These are phyloP conservation scores for Hylaeus anthracinus DNA, from an alignment of 1,140 invertebrate species.

Conservation along the genomic window DNA sequence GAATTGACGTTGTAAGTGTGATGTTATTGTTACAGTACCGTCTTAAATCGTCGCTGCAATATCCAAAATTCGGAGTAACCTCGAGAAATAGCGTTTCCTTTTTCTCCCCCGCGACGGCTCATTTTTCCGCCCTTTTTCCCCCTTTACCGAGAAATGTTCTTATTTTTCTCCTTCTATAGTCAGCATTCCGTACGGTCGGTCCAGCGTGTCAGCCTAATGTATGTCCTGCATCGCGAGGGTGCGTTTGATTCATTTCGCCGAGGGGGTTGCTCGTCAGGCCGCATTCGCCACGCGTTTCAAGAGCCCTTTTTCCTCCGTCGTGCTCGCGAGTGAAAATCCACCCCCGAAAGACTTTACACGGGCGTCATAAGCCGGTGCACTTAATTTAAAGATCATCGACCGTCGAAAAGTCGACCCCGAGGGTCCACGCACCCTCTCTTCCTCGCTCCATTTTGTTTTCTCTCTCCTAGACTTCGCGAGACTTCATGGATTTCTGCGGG, in stretches of 20 bases:
- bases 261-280: constrained; percentile 41
- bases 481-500: constrained; percentile 42
- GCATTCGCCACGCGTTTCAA: constrained; percentile 73
- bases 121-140: constrained; percentile 1
- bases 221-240: constrained; percentile 66
- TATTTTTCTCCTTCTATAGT: constrained; percentile 54
- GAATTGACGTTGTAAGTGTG: no score
- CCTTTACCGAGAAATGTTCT: constrained; percentile 19
- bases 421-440: constrained; percentile 46
- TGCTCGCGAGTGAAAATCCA: constrained; percentile 67
- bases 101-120: background rate
- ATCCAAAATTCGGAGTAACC: no score
- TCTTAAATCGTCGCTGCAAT: no score
- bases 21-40: no score
- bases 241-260: constrained; percentile 68
- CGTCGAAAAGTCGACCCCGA: constrained; percentile 54
- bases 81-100: background rate
- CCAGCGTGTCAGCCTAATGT: constrained; percentile 61
- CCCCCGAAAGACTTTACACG: constrained; percentile 74
- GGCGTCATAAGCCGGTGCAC: constrained; percentile 76
- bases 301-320: constrained; percentile 41
- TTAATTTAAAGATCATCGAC: constrained; percentile 77
- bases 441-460: background rate
- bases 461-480: constrained; percentile 36
- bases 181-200: constrained; percentile 57